These are phyloP conservation scores for Latheticus oryzae DNA, from an alignment of 2,888 invertebrate genomes.

Conservation along the genomic window DNA sequence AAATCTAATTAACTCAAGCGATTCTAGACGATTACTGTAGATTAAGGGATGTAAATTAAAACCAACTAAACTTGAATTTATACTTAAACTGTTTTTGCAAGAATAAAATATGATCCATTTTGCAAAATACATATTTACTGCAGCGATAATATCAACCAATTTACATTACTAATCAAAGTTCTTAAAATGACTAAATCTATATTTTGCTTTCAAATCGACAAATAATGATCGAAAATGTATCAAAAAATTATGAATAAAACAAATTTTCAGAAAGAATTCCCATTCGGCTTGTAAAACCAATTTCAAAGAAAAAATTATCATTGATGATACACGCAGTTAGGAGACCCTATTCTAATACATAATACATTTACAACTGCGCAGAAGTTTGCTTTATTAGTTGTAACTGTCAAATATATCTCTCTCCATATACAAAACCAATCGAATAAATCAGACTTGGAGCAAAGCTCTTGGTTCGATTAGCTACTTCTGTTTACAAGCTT, in stretches of 20 bases:
- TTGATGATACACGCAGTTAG: slow-evolving; percentile 43
- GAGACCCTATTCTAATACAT: slow-evolving; percentile 31
- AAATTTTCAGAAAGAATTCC: slow-evolving; percentile 32
- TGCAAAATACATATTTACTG: too few species aligned
- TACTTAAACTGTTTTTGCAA: background rate
- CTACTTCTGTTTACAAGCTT: slow-evolving; percentile 5
- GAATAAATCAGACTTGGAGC: slow-evolving; percentile 21
- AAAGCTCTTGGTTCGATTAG: slow-evolving; percentile 2
- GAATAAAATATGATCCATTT: too few species aligned
- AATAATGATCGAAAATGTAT: too few species aligned
- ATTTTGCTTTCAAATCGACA: slow-evolving; percentile 4
- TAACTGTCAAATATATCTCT: slow-evolving; percentile 36
- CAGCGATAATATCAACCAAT: slow-evolving; percentile 11
- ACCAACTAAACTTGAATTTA: slow-evolving; percentile 25
- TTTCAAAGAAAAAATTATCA: slow-evolving; percentile 41
- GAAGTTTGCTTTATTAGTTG: slow-evolving; percentile 35
- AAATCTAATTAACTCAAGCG: slow-evolving; percentile 29
- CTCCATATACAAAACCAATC: slow-evolving; percentile 13
- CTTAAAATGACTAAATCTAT: slow-evolving; percentile 5
- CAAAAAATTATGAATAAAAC: slow-evolving; percentile 41
- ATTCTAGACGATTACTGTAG: slow-evolving; percentile 13
- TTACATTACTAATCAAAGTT: slow-evolving; percentile 11
- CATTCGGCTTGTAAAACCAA: slow-evolving; percentile 37
- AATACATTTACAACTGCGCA: slow-evolving; percentile 34
- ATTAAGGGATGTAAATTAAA: slow-evolving; percentile 30